A percentile compares a stretch with the other conserved stretches of the same genome.
Evolutionary conservation across 2,113 vertebrate genomes (phyloP).

Genomic region (Hydrolagus affinis): DNA sequence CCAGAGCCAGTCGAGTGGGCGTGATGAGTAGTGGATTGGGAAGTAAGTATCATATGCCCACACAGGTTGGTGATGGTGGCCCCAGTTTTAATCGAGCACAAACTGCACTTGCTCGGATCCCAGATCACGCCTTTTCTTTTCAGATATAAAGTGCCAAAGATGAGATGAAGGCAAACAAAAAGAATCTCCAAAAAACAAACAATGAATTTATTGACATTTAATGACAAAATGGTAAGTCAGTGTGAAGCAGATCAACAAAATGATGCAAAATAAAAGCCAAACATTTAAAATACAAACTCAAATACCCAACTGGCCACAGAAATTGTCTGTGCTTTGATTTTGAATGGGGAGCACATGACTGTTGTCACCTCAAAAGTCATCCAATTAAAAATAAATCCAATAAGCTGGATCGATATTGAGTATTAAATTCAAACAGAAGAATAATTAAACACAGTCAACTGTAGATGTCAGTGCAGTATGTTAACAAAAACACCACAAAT

Average conservation of each 20-base stretch:
- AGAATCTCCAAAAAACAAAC: constrained; percentile 15
- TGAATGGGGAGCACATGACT: not conserved
- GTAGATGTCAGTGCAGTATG: constrained; percentile 13
- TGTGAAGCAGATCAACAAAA: constrained; percentile 22
- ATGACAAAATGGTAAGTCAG: constrained; percentile 49
- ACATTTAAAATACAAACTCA: constrained; percentile 10
- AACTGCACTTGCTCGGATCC: no score
- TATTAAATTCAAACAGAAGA: not conserved
- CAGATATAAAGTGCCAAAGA: not conserved
- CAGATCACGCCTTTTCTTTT: no score
- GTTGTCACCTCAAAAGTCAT: not conserved
- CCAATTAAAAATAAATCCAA: constrained; percentile 12
- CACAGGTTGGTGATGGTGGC: no score
- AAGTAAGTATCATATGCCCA: no score
- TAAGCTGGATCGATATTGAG: not conserved
- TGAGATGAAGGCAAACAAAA: constrained; percentile 19
- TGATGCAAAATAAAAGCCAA: constrained; percentile 24
- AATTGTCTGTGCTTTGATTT: not conserved
- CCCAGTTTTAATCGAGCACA: no score
- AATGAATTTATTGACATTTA: constrained; percentile 28
- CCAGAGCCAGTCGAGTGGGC: no score
- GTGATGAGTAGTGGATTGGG: no score
- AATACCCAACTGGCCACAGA: not conserved
- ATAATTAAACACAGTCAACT: constrained; percentile 15
- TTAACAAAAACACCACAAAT: constrained; percentile 8